Conservation (phyloP, 2,113 vertebrate genomes). For the Sylvicapra grimmia region DNA sequence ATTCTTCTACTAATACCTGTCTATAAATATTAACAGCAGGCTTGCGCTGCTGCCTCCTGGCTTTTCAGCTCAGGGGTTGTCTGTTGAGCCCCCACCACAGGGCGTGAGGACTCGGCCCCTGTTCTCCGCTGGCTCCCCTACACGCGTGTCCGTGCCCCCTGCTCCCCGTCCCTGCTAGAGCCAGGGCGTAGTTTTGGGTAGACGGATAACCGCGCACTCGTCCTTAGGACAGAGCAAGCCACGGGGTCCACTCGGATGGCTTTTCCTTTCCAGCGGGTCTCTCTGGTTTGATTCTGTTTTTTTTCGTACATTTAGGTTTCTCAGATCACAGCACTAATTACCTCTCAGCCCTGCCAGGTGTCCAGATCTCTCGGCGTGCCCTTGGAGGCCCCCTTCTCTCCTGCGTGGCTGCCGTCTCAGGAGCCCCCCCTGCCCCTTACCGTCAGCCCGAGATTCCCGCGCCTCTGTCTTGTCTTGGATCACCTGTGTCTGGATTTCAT, state of each 20-base stretch:
- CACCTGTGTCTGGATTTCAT: background rate
- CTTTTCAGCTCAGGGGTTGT: background rate
- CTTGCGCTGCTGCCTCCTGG: constrained; percentile 41
- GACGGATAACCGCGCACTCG: background rate
- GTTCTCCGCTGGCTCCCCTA: background rate
- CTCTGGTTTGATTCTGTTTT: background rate
- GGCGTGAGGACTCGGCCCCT: background rate
- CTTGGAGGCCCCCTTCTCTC: background rate
- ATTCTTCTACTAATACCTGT: background rate
- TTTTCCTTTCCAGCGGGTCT: background rate
- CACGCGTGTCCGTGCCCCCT: rapidly evolving
- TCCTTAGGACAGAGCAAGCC: background rate
- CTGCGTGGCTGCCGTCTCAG: background rate
- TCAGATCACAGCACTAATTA: background rate
- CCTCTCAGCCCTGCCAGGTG: background rate
- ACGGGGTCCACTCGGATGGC: rapidly evolving
- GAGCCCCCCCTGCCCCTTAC: background rate
- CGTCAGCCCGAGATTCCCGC: background rate
- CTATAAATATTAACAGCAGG: background rate
- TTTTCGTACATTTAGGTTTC: background rate
- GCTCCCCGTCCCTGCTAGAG: no score
- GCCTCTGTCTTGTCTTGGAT: background rate
- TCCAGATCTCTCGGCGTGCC: background rate
- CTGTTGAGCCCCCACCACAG: background rate
- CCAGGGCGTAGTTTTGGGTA: background rate